Conservation (phyloP, 2,113 vertebrate genomes). For the Takifugu flavidus region DNA sequence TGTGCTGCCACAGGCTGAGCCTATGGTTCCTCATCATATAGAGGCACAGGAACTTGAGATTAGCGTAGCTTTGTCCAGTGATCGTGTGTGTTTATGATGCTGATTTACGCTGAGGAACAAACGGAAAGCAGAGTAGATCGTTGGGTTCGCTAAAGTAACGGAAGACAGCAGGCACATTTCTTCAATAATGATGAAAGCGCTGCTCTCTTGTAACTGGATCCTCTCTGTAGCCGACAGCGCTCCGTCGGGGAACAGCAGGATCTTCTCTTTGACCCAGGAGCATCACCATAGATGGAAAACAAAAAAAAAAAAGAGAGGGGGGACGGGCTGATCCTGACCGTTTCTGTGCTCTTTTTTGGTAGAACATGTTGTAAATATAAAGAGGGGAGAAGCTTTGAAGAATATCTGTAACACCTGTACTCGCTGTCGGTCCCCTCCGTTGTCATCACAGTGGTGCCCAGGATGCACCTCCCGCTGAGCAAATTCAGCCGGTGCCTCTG, state of each 20-base stretch:
- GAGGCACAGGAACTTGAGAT: constrained; percentile 5
- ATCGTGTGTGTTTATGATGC: constrained; percentile 20
- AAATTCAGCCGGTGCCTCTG: constrained; percentile 32
- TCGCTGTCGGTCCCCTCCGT: constrained; percentile 9
- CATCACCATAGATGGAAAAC: constrained; percentile 68
- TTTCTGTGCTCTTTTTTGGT: neutral
- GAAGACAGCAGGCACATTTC: constrained; percentile 69
- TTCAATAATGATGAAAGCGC: constrained; percentile 81
- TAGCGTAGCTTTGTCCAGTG: neutral
- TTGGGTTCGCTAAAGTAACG: neutral
- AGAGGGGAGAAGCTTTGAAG: neutral
- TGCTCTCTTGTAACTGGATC: constrained; percentile 75
- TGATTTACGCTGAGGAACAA: constrained; percentile 10
- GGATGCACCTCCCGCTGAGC: constrained; percentile 38
- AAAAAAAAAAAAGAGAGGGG: too few species aligned
- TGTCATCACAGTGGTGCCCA: constrained; percentile 13
- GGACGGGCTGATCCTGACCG: neutral
- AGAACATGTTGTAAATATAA: constrained; percentile 2
- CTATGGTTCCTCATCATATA: constrained; percentile 1
- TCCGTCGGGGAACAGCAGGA: constrained; percentile 77
- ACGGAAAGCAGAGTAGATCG: constrained; percentile 2
- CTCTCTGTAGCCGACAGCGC: constrained; percentile 71
- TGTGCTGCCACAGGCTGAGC: neutral
- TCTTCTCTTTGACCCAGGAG: constrained; percentile 68
- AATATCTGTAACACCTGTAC: constrained; percentile 51